A percentile compares a stretch with the other conserved stretches of the same genome.
Conservation (phyloP, 2,113 vertebrate genomes). For the Myotis brandtii region DNA sequence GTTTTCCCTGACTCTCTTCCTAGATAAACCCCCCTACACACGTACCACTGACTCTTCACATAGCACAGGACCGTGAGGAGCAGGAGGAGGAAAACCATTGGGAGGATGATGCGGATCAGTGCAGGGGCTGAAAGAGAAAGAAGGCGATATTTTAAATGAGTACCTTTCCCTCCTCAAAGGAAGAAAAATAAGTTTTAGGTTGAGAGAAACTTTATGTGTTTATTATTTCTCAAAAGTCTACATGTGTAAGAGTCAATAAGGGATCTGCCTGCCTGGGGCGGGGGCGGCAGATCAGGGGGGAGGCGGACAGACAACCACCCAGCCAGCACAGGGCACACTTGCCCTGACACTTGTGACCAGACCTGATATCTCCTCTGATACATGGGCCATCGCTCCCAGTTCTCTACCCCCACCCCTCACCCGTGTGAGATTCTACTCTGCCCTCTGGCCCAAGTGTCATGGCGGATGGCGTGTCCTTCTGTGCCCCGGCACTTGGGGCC, state of each 20-base stretch:
- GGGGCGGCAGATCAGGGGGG: too few species aligned
- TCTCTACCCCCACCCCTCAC: not conserved
- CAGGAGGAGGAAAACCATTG: slow-evolving; percentile 67
- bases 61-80: slow-evolving; percentile 67
- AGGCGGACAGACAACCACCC: not conserved
- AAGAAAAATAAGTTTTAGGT: not conserved
- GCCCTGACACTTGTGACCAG: not conserved
- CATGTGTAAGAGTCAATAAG: not conserved
- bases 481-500: not conserved
- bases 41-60: slow-evolving; percentile 87
- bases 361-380: not conserved
- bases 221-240: not conserved
- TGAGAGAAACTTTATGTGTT: not conserved
- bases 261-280: not conserved
- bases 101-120: slow-evolving; percentile 63
- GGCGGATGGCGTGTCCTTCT: not conserved
- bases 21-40: not conserved
- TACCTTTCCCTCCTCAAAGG: not conserved
- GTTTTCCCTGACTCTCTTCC: not conserved
- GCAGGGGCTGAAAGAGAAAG: slow-evolving; percentile 73
- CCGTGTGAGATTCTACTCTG: not conserved
- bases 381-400: not conserved
- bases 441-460: not conserved
- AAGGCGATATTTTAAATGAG: not conserved
- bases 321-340: not conserved